phyloP scores from a whole-genome alignment of 2,797 vertebrate species.

The Gobionotothen gibberifrons region DNA sequence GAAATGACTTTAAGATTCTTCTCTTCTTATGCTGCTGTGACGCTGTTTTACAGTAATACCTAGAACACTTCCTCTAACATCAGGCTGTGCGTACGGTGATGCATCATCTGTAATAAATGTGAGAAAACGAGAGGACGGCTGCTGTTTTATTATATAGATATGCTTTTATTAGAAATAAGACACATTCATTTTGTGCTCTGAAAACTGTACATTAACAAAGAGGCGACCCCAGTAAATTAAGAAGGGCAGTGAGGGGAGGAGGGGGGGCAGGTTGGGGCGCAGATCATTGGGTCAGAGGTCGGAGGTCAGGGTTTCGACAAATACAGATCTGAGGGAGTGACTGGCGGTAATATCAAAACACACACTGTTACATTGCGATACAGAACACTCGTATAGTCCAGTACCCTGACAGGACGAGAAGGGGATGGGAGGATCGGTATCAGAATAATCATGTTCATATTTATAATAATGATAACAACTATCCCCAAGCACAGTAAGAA shows the following conservation, averaged over 20 bases:
- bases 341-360: constrained; percentile 86
- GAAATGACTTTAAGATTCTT: not conserved
- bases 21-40: not conserved
- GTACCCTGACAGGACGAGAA: constrained; percentile 76
- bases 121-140: constrained; percentile 38
- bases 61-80: not conserved
- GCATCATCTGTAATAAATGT: not conserved
- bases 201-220: constrained; percentile 94
- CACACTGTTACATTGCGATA: constrained; percentile 86
- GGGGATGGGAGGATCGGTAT: constrained; percentile 55
- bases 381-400: constrained; percentile 86
- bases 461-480: constrained; percentile 85
- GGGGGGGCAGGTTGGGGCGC: constrained; percentile 36
- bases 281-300: constrained; percentile 38
- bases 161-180: constrained; percentile 97
- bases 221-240: constrained; percentile 84
- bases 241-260: constrained; percentile 70
- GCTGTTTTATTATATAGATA: constrained; percentile 83
- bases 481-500: constrained; percentile 93
- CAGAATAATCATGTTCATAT: constrained; percentile 80
- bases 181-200: constrained; percentile 98
- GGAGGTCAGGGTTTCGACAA: constrained; percentile 63
- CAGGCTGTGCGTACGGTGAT: not conserved
- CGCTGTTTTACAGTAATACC: not conserved
- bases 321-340: constrained; percentile 80